Evolutionary conservation across 2,888 invertebrate genomes (phyloP), one percentile per base, ranked within the genome.

Genomic region (Neoascia interrupta): DNA sequence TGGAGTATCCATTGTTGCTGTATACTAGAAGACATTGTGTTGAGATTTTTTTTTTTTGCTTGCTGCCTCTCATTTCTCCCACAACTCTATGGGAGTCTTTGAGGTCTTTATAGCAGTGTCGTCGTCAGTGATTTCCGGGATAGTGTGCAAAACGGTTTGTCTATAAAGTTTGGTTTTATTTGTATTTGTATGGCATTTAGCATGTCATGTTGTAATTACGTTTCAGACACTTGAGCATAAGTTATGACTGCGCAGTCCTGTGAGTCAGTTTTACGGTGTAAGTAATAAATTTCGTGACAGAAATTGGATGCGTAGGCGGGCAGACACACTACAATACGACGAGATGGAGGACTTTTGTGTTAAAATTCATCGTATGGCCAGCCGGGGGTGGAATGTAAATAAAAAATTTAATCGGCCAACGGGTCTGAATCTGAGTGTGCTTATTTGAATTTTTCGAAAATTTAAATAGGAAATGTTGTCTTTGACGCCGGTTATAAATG

Each of bases 191-290:
- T 51, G 61, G 68, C 64, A 68, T 79, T 79, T 79, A 79, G 73
- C 73, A 73, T 73, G 79, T 73, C 73, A 73, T 72, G 73, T 73
- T 68, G 66, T 61, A 73, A 73, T 79, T 79, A 79, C 79, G 34
- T 79, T 68, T 79, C 13, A 66, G 73, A 73, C 79, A 79, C 79
- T 79, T 68, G 34, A 68, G 61, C 73, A 79, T 68, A 79, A 79
- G 60, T 79, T 68, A 79, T 73, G 61, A 51, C 49, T 37, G 73
- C 15, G 47, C 36, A 34, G 45, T 26, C 37, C 43, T 51, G 43
- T 45, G 68, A 61, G 60, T 66, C 54, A 56, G 73, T 49, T 68
- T 23, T 56, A 31, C 31, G 37, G 66, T 56, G 54, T 1, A 45
- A 54, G 60, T 61, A 61, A 61, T 79, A 61, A 73, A 56, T 73